Conservation (phyloP, 2,113 vertebrate genomes). For the Columba livia region DNA sequence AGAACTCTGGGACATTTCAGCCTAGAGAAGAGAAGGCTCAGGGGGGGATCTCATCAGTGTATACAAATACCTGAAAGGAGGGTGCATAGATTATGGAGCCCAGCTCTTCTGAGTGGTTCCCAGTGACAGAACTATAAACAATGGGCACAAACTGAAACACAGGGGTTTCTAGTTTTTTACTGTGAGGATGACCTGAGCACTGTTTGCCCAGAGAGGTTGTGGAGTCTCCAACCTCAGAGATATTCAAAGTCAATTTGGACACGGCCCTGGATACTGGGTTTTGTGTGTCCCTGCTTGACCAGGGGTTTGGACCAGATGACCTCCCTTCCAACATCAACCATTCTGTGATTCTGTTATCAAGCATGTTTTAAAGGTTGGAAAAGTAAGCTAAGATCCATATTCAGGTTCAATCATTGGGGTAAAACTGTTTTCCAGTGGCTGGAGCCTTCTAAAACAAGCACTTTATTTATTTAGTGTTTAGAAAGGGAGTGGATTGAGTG, state of each 20-base stretch:
- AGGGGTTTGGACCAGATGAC: background rate
- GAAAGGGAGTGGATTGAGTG: fast-evolving
- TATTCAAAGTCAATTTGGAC: background rate
- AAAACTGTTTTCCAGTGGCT: background rate
- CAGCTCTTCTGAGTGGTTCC: no score
- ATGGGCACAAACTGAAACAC: no score
- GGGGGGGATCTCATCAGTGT: no score
- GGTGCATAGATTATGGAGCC: no score
- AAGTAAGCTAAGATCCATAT: background rate
- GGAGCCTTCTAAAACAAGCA: background rate
- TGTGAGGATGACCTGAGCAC: no score
- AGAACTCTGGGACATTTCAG: no score
- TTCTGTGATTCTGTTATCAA: background rate
- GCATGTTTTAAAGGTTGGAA: background rate
- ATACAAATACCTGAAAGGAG: no score
- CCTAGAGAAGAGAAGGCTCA: no score
- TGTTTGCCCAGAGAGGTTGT: no score
- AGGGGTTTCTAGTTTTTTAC: no score
- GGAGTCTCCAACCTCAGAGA: background rate
- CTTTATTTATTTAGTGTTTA: background rate
- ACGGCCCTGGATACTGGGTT: fast-evolving
- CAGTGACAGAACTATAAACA: no score
- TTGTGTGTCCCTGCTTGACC: background rate
- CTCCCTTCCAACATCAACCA: no score
- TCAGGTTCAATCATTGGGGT: background rate